Evolutionary conservation across 2,797 vertebrate genomes (phyloP).

Genomic region (Anableps anableps): DNA sequence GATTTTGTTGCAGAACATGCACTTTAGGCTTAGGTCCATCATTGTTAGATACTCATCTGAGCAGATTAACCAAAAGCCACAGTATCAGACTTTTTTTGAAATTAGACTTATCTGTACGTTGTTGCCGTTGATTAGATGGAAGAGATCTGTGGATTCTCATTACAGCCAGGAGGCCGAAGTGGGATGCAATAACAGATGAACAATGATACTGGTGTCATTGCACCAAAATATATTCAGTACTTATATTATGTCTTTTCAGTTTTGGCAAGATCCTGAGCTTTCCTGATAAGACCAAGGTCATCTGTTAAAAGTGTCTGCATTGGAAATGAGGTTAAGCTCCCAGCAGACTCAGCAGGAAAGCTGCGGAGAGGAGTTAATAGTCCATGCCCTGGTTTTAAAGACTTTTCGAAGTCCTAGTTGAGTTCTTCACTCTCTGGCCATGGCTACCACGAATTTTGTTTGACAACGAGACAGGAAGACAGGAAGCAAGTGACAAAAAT

Average conservation of each 20-base stretch:
- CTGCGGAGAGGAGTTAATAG: conserved; percentile 66
- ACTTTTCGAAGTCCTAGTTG: conserved; percentile 47
- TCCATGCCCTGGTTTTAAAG: conserved; percentile 62
- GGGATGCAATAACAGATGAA: conserved; percentile 52
- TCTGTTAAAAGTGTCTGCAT: conserved; percentile 77
- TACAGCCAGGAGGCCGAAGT: conserved; percentile 44
- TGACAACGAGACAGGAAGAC: conserved; percentile 22
- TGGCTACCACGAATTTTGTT: conserved; percentile 19
- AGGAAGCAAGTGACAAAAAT: conserved; percentile 45
- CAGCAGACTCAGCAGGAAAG: conserved; percentile 72
- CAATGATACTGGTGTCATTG: conserved; percentile 52
- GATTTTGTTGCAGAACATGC: conserved; percentile 58
- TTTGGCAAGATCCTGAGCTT: conserved; percentile 64
- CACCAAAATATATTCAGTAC: conserved; percentile 50
- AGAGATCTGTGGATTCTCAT: conserved; percentile 53
- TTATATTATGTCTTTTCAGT: conserved; percentile 52
- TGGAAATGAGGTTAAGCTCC: conserved; percentile 67
- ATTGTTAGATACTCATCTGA: conserved; percentile 72
- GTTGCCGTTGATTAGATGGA: conserved; percentile 62
- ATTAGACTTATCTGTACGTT: conserved; percentile 66
- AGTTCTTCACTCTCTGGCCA: conserved; percentile 36
- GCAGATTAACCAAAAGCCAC: conserved; percentile 70
- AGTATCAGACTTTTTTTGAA: conserved; percentile 65
- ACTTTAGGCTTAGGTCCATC: conserved; percentile 59
- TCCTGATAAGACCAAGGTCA: conserved; percentile 80